Percentiles rank a stretch among this genome's conserved stretches.
Conservation (phyloP, 2,797 vertebrate species). For the Characodon lateralis region DNA sequence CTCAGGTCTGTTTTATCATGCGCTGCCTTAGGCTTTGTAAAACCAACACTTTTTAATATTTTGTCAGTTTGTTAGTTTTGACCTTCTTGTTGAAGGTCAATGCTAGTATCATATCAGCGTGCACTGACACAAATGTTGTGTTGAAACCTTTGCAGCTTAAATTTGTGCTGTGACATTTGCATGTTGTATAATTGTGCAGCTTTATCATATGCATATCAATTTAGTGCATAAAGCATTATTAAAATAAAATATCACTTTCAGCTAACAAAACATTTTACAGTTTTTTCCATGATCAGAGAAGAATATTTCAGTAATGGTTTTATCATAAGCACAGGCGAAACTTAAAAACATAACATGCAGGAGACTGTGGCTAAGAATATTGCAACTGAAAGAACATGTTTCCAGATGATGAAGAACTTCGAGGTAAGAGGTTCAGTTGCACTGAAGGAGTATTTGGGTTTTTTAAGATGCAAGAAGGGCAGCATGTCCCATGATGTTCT, state of each 20-base stretch:
- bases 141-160: neutral
- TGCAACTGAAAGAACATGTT: neutral
- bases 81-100: no score
- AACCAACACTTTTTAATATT: neutral
- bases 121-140: neutral
- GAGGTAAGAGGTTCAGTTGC: neutral
- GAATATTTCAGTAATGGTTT: neutral
- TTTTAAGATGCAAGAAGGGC: no score
- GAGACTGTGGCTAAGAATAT: neutral
- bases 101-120: no score
- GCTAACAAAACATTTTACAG: neutral
- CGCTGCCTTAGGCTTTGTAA: neutral
- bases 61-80: no score
- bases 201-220: neutral
- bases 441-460: neutral
- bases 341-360: neutral
- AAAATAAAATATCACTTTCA: neutral
- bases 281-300: neutral
- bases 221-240: neutral
- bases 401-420: neutral
- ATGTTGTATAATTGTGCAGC: neutral
- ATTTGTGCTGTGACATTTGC: neutral
- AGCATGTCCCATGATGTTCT: no score
- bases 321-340: neutral
- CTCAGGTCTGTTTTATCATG: conserved; percentile 81